A percentile compares a stretch with the other conserved stretches of the same genome.
phyloP scores from a whole-genome alignment of 64 coral and sea anemone genomes.

The Montipora capricornis region DNA sequence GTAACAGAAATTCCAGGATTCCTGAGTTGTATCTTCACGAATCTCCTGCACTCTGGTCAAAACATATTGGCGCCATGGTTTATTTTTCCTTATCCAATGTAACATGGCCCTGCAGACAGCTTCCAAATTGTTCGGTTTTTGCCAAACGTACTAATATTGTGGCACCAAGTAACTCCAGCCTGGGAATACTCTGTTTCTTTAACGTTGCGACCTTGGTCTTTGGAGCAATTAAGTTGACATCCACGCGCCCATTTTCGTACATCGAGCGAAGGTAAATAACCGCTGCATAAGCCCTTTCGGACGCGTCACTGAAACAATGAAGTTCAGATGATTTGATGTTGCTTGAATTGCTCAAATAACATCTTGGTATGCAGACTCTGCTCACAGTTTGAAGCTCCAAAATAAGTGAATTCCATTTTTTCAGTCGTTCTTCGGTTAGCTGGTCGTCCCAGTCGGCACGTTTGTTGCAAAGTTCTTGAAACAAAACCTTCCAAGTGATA shows the following conservation, averaged over 20 bases:
- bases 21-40: not conserved
- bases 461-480: not conserved
- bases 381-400: not conserved
- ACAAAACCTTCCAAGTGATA: not conserved
- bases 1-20: not conserved
- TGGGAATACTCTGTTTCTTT: too few relatives aligned
- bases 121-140: too few relatives aligned
- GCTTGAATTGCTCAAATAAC: not conserved
- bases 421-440: not conserved
- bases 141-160: too few relatives aligned
- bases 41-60: not conserved
- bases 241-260: too few relatives aligned
- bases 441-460: not conserved
- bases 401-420: constrained; percentile 20
- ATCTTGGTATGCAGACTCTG: constrained; percentile 12
- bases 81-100: not conserved
- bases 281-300: not conserved
- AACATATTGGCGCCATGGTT: constrained; percentile 6
- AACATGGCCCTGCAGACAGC: not conserved
- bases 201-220: too few relatives aligned
- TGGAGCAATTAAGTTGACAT: too few relatives aligned
- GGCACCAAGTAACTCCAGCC: too few relatives aligned
- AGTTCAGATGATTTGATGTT: not conserved
- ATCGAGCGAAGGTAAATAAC: too few relatives aligned
- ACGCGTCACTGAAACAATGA: not conserved